Percentiles rank a stretch among this genome's conserved stretches.
Evolutionary conservation across 2,888 invertebrate species (phyloP).

Genomic region (Hyppa rectilinea): DNA sequence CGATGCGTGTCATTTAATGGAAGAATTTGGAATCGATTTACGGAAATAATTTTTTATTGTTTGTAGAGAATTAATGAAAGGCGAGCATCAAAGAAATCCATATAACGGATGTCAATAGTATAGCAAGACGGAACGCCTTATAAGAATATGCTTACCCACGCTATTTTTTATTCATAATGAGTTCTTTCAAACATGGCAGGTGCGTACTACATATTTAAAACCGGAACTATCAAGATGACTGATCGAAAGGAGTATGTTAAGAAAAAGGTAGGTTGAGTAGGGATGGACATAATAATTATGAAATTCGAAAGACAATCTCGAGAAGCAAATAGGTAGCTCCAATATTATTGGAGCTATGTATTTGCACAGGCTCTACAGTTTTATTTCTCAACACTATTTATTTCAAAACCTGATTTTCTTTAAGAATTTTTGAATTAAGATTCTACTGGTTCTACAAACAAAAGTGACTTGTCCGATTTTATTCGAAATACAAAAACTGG

Average conservation of each 20-base stretch:
- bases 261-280: too few relatives aligned
- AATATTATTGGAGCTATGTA: neutral
- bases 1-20: constrained; percentile 47
- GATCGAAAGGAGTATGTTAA: neutral
- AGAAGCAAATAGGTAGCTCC: too few relatives aligned
- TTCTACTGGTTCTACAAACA: neutral
- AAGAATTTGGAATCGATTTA: constrained; percentile 52
- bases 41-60: neutral
- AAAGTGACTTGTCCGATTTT: neutral
- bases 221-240: constrained; percentile 17
- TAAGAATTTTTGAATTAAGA: neutral
- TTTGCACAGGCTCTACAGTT: neutral
- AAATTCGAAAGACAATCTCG: neutral
- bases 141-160: neutral
- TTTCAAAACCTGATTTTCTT: neutral
- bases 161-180: neutral
- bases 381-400: neutral
- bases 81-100: neutral
- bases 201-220: constrained; percentile 29
- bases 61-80: neutral
- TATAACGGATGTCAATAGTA: neutral
- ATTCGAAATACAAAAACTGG: neutral
- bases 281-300: neutral
- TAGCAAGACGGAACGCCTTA: neutral
- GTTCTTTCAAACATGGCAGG: constrained; percentile 25